Percentiles rank a stretch among this genome's conserved stretches.
Conservation (phyloP, 2,113 vertebrate species). For the Climacteris rufus region DNA sequence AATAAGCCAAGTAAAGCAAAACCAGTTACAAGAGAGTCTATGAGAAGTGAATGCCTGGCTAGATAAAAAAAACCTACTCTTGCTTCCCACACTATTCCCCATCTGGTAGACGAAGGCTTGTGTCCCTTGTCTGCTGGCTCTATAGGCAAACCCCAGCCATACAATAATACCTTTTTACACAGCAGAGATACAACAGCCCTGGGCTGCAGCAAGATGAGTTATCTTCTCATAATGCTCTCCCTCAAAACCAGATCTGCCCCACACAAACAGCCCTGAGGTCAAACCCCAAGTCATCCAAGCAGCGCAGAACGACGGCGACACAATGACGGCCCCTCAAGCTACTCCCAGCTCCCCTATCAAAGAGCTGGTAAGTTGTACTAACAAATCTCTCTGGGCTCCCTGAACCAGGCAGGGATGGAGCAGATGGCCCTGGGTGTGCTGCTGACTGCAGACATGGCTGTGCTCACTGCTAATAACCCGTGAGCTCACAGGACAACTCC, state of each 20-base stretch:
- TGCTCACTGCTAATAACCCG: not conserved
- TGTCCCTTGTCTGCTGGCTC: not conserved
- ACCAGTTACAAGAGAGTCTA: not conserved
- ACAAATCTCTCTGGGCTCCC: not conserved
- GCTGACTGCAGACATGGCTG: not conserved
- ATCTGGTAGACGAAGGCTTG: not conserved
- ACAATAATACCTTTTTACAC: not conserved
- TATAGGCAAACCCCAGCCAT: fast-evolving
- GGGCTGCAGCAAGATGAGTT: not conserved
- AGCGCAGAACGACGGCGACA: not conserved
- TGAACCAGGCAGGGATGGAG: not conserved
- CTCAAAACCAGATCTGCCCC: not conserved
- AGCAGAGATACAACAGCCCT: not conserved
- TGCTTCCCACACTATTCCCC: not conserved
- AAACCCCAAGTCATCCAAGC: not conserved
- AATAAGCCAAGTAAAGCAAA: not conserved
- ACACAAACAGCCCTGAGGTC: not conserved
- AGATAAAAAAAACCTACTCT: not conserved
- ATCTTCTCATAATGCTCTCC: not conserved
- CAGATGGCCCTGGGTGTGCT: slow-evolving; percentile 8
- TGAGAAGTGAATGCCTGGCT: not conserved
- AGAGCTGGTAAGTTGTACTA: not conserved
- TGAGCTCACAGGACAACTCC: slow-evolving; percentile 43
- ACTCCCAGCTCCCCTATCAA: not conserved
- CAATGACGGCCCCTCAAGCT: not conserved